Evolutionary conservation across 2,888 invertebrate genomes (phyloP), one percentile per base, ranked within the genome.

Genomic region (Imbricaverruca yamaguchii): DNA sequence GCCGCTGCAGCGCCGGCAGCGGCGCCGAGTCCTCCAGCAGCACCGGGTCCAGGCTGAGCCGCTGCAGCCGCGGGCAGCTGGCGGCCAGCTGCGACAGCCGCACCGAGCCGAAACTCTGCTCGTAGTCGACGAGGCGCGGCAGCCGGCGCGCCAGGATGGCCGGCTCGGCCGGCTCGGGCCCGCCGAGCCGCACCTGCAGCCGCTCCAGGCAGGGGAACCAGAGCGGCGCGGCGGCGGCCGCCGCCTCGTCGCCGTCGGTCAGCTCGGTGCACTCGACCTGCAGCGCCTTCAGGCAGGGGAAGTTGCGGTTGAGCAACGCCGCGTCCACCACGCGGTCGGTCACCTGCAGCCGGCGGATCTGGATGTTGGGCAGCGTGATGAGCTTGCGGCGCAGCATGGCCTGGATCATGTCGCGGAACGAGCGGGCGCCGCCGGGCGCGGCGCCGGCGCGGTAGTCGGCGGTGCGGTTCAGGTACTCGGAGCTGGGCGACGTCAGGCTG

Each of bases 1-100:
- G 25, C 97, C 97, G 0, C 98, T 99, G 88, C 98, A 99, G 87
- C 98, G 98, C 0, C 97, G 97, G 0, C 87, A 98, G 83, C 98
- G 98, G 7, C 92, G 98, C 85, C 98, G 95, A 87, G 91, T 98
- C 83, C 91, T 98, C 10, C 96, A 97, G 85, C 90, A 90, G 84
- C 90, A 90, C 86, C 88, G 89, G 7, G 85, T 88, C 81, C 88
- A 83, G 57, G 96, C 97, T 18, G 80, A 69, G 2, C 88, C 98
- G 80, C 97, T 97, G 4, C 94, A 95, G 0, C 94, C 98, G 90
- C 94, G 97, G 0, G 95, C 97, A 84, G 92, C 95, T 85, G 90
- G 95, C 85, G 92, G 94, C 0, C 96, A 97, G 87, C 95, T 97
- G 7, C 91, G 93, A 39, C 93, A 93, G 84, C 89, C 97, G 74